Percentiles rank a stretch among this genome's conserved stretches.
Evolutionary conservation across 2,888 invertebrate species (phyloP).

Genomic region (Dasysyrphus tricinctus): DNA sequence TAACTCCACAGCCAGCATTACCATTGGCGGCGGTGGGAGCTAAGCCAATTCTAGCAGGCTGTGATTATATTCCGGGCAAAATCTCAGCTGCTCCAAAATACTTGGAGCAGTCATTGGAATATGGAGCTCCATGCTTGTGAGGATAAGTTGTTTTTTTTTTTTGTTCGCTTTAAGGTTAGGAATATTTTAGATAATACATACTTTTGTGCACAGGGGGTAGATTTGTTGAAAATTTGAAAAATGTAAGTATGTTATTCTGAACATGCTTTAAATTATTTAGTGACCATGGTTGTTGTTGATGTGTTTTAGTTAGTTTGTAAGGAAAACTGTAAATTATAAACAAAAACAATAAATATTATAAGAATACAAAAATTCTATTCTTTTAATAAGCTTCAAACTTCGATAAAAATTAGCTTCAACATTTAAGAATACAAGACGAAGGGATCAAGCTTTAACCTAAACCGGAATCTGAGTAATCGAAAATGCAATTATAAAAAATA

Average conservation of each 20-base stretch:
- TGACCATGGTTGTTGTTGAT: constrained; percentile 72
- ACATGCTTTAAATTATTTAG: constrained; percentile 56
- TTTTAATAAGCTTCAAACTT: no score
- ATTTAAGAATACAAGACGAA: no score
- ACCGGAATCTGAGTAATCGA: no score
- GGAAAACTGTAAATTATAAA: constrained; percentile 15
- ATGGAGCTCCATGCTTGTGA: constrained; percentile 68
- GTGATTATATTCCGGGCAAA: constrained; percentile 80
- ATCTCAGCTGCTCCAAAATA: constrained; percentile 77
- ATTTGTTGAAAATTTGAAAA: constrained; percentile 2
- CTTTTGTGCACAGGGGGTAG: constrained; percentile 45
- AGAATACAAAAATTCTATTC: not conserved
- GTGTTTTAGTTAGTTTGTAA: constrained; percentile 52
- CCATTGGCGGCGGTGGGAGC: not conserved
- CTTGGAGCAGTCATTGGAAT: constrained; percentile 38
- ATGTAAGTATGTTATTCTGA: constrained; percentile 43
- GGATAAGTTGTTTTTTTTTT: not conserved
- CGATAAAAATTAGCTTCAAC: no score
- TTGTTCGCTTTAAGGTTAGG: not conserved
- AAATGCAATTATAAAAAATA: no score
- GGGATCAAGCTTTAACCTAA: no score
- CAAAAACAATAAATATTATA: not conserved
- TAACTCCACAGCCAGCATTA: constrained; percentile 34
- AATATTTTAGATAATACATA: not conserved
- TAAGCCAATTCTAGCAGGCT: constrained; percentile 68